Percentiles rank a stretch among this genome's conserved stretches.
Conservation (phyloP, 2,888 invertebrate species). For the Drosophila monieri region DNA sequence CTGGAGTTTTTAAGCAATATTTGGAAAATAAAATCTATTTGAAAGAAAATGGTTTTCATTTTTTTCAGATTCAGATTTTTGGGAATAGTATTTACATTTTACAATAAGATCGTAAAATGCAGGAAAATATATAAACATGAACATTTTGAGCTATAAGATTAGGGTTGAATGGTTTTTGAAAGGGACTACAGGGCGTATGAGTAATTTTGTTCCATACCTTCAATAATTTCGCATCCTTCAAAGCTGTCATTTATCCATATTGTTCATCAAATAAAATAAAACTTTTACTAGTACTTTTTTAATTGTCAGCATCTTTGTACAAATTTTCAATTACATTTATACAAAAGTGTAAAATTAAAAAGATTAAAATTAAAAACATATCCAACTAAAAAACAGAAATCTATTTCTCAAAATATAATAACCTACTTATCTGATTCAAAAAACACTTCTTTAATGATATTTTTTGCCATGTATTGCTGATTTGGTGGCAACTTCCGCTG, state of each 20-base stretch:
- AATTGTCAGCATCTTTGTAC: too few species aligned
- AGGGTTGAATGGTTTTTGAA: too few species aligned
- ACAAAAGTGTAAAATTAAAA: too few species aligned
- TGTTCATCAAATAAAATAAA: not conserved
- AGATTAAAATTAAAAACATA: not conserved
- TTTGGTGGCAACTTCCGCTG: slow-evolving; percentile 70
- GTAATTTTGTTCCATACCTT: not conserved
- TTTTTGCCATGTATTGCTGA: slow-evolving; percentile 31
- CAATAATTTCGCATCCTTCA: not conserved
- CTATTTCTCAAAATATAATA: not conserved
- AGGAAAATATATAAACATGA: too few species aligned
- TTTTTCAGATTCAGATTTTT: too few species aligned
- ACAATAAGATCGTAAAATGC: too few species aligned
- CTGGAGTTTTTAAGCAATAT: too few species aligned
- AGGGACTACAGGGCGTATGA: not conserved
- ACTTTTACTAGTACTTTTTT: not conserved
- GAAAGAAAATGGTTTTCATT: too few species aligned
- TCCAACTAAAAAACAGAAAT: not conserved
- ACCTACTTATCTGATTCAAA: not conserved
- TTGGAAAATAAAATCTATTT: too few species aligned
- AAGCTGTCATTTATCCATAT: not conserved
- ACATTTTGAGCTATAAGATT: too few species aligned
- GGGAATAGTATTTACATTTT: too few species aligned
- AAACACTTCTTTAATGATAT: not conserved
- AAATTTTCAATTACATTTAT: too few species aligned